Evolutionary conservation across 2,113 vertebrate species (phyloP).

Genomic region (Zootoca vivipara): DNA sequence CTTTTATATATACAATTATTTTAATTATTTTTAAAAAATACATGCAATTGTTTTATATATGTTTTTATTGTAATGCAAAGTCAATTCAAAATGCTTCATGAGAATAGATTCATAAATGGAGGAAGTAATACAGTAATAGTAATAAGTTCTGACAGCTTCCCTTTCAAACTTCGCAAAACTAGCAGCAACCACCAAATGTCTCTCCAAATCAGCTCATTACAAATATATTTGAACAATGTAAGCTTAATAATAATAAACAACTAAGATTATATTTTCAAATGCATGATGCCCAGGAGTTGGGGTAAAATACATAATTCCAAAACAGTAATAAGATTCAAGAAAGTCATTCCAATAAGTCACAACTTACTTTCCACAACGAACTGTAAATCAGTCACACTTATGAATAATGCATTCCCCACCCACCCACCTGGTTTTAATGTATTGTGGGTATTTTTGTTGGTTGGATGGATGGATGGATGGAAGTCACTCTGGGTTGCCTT

Average conservation of each 20-base stretch:
- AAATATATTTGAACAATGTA: conserved; percentile 23
- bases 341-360: conserved; percentile 31
- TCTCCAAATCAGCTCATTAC: conserved; percentile 34
- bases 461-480: too few relatives aligned
- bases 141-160: not conserved
- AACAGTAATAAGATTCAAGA: conserved; percentile 17
- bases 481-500: too few relatives aligned
- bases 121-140: too few relatives aligned
- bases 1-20: too few relatives aligned
- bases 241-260: not conserved
- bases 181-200: conserved; percentile 13
- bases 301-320: not conserved
- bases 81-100: too few relatives aligned
- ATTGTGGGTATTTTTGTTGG: too few relatives aligned
- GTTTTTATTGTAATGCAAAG: too few relatives aligned
- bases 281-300: not conserved
- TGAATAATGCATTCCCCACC: not conserved
- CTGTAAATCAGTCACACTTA: conserved; percentile 52
- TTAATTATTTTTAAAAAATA: too few relatives aligned
- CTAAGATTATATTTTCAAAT: not conserved
- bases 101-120: too few relatives aligned
- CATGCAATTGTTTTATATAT: too few relatives aligned
- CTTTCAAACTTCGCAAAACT: conserved; percentile 32
- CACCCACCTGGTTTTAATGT: too few relatives aligned
- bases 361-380: conserved; percentile 47